Base-by-base conservation (phyloP, 2,113 vertebrate genomes). In the Psittacus erithacus region DNA sequence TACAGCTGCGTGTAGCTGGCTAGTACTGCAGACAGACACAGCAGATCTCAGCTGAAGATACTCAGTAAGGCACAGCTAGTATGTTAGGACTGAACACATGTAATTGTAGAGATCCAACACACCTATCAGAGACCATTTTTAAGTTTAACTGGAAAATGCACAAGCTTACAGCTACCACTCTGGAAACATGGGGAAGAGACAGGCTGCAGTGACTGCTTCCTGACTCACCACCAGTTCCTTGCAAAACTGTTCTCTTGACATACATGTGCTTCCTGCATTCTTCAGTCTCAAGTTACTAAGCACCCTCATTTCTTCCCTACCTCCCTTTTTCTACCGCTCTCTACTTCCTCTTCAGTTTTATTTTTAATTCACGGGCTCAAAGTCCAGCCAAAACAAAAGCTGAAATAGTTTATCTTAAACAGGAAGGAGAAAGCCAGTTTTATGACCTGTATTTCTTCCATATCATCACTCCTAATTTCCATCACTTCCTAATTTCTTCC, bases 91-190 rank as follows among this genome's bases (percentile, higher is more conserved):
- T 3, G 28, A 8, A 39, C 12, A 74, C 18, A 71, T 0, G 10
- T 33, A 24, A 41, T 23, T 59, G 50, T 5, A 74, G 75, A 2
- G 1, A 59, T 25, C n/a, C 35, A 71, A 1, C 0, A 0, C 5
- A 31, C 33, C 43, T 33, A 5, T 8, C 24, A 60, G 44, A 52
- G 67, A 49, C n/a, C 63, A 86, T 25, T 75, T 67, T 6, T 68
- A 33, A 44, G 23, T 31, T 57, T 31, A 70, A 74, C 43, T 64
- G 35, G n/a, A 27, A n/a, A 60, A 46, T 0, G 1, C 33, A 27
- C 18, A 57, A 39, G 24, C 35, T 67, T 52, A 41, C 18, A 74
- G 43, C 27, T 47, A 11, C 55, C 41, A 23, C 73, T 47, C 27
- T 22, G 35, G 33, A 25, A 47, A 71, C 25, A 67, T 3, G 11